phyloP scores from a whole-genome alignment of 2,113 vertebrate genomes.

The Oophaga pumilio region DNA sequence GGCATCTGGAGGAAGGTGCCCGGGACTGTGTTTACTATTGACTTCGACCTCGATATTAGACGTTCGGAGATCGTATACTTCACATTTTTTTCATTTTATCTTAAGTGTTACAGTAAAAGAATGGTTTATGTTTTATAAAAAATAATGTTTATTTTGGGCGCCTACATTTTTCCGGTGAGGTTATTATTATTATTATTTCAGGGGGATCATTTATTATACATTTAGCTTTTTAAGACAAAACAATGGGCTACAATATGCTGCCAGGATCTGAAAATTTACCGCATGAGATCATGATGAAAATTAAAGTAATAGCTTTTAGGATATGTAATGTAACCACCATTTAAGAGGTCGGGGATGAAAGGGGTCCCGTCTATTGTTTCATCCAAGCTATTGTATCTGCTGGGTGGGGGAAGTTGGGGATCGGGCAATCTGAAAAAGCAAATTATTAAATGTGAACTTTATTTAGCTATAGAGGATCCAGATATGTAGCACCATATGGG shows the following conservation, averaged over 20 bases:
- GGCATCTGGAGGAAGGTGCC: conserved; percentile 31
- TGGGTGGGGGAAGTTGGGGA: too few relatives aligned
- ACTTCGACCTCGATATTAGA: not conserved
- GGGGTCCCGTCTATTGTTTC: too few relatives aligned
- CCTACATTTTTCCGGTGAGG: not conserved
- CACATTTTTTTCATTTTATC: conserved; percentile 8
- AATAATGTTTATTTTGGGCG: not conserved
- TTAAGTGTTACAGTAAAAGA: not conserved
- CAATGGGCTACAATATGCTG: not conserved
- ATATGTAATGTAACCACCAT: not conserved
- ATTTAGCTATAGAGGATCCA: too few relatives aligned
- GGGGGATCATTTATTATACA: not conserved
- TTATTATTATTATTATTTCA: conserved; percentile 27
- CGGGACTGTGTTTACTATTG: not conserved
- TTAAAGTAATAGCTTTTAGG: not conserved
- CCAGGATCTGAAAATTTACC: not conserved
- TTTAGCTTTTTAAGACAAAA: not conserved
- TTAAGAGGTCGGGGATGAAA: too few relatives aligned
- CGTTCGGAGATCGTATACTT: not conserved
- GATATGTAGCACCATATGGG: too few relatives aligned
- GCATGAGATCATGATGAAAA: not conserved
- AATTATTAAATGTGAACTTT: too few relatives aligned
- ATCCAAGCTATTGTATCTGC: too few relatives aligned
- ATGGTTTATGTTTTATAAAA: not conserved
- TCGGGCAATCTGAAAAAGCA: too few relatives aligned